Conservation (phyloP, 2,113 vertebrate species). For the Phalacrocorax aristotelis region DNA sequence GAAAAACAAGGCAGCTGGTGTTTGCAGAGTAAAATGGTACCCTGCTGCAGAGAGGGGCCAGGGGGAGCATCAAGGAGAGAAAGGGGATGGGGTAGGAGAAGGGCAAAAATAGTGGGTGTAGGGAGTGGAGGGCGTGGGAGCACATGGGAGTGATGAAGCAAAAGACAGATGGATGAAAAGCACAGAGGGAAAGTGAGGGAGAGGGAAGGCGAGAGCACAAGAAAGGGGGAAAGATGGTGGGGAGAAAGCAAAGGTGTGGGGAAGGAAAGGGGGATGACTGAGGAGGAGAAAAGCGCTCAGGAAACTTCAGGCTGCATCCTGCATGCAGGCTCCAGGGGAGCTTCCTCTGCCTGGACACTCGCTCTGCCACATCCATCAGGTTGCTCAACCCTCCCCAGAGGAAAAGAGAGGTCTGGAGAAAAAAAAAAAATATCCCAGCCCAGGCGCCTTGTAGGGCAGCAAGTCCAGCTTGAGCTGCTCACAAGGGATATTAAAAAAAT, state of each 20-base stretch:
- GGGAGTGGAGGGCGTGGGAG: background rate
- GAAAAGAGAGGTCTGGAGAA: background rate
- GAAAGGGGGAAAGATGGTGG: background rate
- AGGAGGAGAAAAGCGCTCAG: background rate
- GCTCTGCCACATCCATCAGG: background rate
- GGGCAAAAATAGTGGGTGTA: background rate
- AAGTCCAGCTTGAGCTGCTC: background rate
- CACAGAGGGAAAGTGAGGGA: background rate
- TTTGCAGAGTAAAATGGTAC: background rate
- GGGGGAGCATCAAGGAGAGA: background rate
- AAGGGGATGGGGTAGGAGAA: background rate
- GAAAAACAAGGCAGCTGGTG: background rate
- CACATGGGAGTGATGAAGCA: fast-evolving
- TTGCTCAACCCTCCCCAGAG: background rate
- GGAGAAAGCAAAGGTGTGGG: fast-evolving
- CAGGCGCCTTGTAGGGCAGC: background rate
- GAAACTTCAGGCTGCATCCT: background rate
- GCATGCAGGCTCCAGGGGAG: fast-evolving
- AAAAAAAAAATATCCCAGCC: background rate
- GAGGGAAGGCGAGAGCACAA: fast-evolving
- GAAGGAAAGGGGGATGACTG: background rate
- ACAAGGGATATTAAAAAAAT: background rate
- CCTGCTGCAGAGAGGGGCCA: background rate
- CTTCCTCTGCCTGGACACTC: background rate
- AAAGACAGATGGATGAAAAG: background rate